Conservation (phyloP, 2,888 invertebrate species). For the Drosophila bunnanda region DNA sequence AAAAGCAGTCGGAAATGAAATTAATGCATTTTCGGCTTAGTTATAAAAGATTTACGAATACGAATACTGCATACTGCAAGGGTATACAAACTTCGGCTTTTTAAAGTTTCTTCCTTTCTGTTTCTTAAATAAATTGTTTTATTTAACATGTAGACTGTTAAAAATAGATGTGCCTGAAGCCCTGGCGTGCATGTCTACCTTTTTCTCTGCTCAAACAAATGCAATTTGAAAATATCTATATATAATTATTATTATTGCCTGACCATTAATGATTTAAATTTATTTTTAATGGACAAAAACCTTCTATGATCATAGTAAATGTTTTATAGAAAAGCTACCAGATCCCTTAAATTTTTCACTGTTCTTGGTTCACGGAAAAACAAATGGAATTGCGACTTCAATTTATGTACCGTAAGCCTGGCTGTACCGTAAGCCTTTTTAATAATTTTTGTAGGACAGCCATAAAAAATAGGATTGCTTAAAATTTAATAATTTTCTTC, state of each 20-base stretch:
- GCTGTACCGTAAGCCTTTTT: conserved; percentile 10
- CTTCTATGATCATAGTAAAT: background rate
- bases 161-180: too few species aligned
- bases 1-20: too few species aligned
- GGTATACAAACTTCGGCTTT: too few species aligned
- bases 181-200: background rate
- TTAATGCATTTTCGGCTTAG: too few species aligned
- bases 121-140: background rate
- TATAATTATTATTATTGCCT: background rate
- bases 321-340: background rate
- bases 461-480: conserved; percentile 7
- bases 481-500: background rate
- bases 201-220: background rate
- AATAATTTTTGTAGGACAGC: conserved; percentile 8
- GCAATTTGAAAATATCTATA: background rate
- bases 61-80: too few species aligned
- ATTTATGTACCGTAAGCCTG: conserved; percentile 46
- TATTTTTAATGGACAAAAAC: background rate
- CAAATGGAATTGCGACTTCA: background rate
- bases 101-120: background rate
- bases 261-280: background rate
- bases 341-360: background rate
- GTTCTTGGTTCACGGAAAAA: background rate
- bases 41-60: too few species aligned
- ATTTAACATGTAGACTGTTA: background rate